A percentile compares a stretch with the other conserved stretches of the same genome.
Evolutionary conservation across 2,888 invertebrate genomes (phyloP).

Genomic region (Eupeodes luniger): DNA sequence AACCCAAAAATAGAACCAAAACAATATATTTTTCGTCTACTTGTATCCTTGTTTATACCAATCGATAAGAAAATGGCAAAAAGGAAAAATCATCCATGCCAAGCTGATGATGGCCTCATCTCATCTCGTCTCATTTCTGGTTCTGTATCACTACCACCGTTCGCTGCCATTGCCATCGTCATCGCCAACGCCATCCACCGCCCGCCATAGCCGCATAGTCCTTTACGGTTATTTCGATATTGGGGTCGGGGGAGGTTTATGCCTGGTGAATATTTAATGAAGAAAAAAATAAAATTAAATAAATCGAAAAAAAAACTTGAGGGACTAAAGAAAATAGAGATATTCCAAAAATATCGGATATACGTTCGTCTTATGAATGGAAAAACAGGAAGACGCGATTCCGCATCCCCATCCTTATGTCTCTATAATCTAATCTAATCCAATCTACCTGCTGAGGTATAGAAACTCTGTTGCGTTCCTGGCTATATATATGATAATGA

Average conservation of each 20-base stretch:
- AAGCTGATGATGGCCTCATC: constrained; percentile 14
- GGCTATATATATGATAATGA: constrained; percentile 62
- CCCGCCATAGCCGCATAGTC: not conserved
- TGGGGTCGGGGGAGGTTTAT: constrained; percentile 10
- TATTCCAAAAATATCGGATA: not conserved
- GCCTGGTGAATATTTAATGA: constrained; percentile 45
- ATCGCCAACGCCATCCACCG: too few relatives aligned
- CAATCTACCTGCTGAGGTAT: not conserved
- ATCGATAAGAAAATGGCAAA: not conserved
- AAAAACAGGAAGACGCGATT: not conserved
- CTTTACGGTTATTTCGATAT: constrained; percentile 42
- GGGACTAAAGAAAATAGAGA: not conserved
- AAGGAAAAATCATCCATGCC: constrained; percentile 7
- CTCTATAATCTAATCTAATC: too few relatives aligned
- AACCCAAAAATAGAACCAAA: constrained; percentile 3
- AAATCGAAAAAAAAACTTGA: constrained; percentile 14
- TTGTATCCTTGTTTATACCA: not conserved
- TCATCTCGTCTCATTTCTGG: constrained; percentile 1
- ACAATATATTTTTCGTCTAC: not conserved
- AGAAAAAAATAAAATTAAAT: constrained; percentile 23
- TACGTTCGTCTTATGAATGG: constrained; percentile 31
- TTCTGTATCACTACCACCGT: not conserved
- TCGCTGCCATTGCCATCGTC: too few relatives aligned
- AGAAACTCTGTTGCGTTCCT: constrained; percentile 23
- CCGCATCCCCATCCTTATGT: not conserved